Evolutionary conservation across 2,888 invertebrate genomes (phyloP).

Genomic region (Amphipyra berbera): DNA sequence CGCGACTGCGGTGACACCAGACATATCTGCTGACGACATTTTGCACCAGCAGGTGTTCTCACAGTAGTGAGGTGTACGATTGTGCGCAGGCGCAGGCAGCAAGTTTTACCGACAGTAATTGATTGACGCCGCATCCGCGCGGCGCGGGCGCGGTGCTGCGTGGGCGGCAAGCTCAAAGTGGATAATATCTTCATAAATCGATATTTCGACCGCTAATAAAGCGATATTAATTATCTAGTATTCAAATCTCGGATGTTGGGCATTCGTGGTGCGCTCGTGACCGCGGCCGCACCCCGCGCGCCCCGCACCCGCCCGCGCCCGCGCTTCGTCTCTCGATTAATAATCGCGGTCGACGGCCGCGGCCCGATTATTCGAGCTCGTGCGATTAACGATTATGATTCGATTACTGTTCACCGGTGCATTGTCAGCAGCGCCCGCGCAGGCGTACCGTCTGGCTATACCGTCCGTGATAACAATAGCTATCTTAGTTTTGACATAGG

Average conservation of each 20-base stretch:
- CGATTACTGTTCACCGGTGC: slow-evolving; percentile 67
- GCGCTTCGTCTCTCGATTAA: slow-evolving; percentile 60
- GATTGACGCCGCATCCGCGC: slow-evolving; percentile 62
- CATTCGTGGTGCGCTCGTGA: slow-evolving; percentile 82
- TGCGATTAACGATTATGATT: slow-evolving; percentile 78
- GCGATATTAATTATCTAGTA: slow-evolving; percentile 90
- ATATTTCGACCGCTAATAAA: slow-evolving; percentile 87
- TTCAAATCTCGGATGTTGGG: slow-evolving; percentile 85
- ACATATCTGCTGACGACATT: slow-evolving; percentile 1
- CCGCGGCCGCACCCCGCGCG: slow-evolving; percentile 58
- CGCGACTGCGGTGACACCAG: slow-evolving; percentile 4
- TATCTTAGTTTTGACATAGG: slow-evolving; percentile 5
- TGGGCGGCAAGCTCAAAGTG: slow-evolving; percentile 78
- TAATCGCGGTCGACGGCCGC: slow-evolving; percentile 68
- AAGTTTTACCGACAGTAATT: slow-evolving; percentile 56
- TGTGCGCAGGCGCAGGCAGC: slow-evolving; percentile 9
- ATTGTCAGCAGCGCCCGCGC: slow-evolving; percentile 49
- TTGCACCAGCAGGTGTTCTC: background rate
- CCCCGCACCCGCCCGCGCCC: slow-evolving; percentile 53
- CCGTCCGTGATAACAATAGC: slow-evolving; percentile 28
- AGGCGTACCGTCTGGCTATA: slow-evolving; percentile 5
- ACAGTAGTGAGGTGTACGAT: background rate
- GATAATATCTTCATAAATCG: slow-evolving; percentile 86
- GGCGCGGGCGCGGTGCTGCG: slow-evolving; percentile 54
- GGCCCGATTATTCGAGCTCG: slow-evolving; percentile 70